Percentiles rank a stretch among this genome's conserved stretches.
Evolutionary conservation across 92 coral and sea anemone species (phyloP).

Genomic region (Porites divaricata): DNA sequence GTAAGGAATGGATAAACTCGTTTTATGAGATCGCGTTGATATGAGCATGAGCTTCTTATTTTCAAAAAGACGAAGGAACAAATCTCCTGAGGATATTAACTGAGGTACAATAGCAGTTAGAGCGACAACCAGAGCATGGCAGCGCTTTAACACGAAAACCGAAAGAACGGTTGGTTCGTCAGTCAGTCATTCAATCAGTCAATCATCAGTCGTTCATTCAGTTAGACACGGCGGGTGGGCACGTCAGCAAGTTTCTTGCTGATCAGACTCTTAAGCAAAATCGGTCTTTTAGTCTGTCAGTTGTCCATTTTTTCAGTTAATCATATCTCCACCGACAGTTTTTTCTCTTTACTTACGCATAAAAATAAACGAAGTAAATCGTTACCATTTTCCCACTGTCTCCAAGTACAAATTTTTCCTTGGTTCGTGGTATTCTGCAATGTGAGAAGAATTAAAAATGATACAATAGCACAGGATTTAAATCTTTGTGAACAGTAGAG

Average conservation of each 20-base stretch:
- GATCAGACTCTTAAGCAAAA: too few relatives aligned
- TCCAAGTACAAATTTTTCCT: conserved; percentile 72
- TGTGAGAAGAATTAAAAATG: neutral
- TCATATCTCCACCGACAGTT: neutral
- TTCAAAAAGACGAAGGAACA: too few relatives aligned
- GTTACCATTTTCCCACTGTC: conserved; percentile 84
- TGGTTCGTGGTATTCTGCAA: conserved; percentile 75
- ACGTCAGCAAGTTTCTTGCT: neutral
- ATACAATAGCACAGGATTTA: neutral
- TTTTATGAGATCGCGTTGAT: too few relatives aligned
- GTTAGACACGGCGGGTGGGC: neutral
- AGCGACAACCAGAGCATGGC: too few relatives aligned
- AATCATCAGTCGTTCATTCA: neutral
- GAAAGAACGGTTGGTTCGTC: neutral
- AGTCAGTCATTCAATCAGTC: neutral
- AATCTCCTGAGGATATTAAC: too few relatives aligned
- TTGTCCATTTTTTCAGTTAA: neutral
- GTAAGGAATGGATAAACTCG: too few relatives aligned
- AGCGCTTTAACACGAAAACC: too few relatives aligned
- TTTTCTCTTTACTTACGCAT: neutral
- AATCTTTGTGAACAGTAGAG: neutral
- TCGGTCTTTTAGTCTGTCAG: neutral
- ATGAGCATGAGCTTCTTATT: too few relatives aligned
- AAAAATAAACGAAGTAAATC: neutral
- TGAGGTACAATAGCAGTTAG: too few relatives aligned